These are phyloP conservation scores for Coleophora deauratella DNA, from an alignment of 2,888 invertebrate genomes.

Conservation along the genomic window DNA sequence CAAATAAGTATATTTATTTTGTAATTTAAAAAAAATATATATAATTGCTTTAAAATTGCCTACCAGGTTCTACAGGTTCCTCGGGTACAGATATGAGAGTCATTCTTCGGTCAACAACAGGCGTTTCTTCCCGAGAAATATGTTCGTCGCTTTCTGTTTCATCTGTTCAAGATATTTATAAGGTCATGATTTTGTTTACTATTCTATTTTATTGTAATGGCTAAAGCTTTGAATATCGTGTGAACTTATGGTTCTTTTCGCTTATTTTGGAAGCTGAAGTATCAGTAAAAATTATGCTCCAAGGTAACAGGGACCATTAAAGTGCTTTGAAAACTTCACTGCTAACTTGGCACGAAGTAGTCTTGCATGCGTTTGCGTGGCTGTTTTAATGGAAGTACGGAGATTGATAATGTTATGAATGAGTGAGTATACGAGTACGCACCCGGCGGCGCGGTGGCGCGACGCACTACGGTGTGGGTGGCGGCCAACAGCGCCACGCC, in stretches of 20 bases:
- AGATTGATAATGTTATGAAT: not conserved
- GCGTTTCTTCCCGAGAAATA: constrained; percentile 42
- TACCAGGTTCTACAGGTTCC: constrained; percentile 33
- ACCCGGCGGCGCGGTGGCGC: constrained; percentile 77
- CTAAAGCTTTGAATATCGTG: too few species aligned
- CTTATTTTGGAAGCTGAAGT: too few species aligned
- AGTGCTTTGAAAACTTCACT: too few species aligned
- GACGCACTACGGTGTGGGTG: constrained; percentile 89
- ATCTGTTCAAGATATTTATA: constrained; percentile 34
- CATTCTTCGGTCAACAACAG: constrained; percentile 56
- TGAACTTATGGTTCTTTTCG: too few species aligned
- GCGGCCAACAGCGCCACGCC: constrained; percentile 89
- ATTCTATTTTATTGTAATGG: too few species aligned
- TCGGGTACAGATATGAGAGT: constrained; percentile 51
- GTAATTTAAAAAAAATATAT: constrained; percentile 1
- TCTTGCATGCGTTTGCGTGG: too few species aligned
- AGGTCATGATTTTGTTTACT: too few species aligned
- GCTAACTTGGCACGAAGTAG: too few species aligned
- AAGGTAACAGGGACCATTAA: too few species aligned
- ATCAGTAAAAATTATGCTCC: too few species aligned
- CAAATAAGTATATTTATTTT: not conserved
- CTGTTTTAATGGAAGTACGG: not conserved
- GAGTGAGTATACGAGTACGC: constrained; percentile 55
- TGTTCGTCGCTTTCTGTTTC: constrained; percentile 37
- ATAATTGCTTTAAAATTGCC: constrained; percentile 14